A percentile compares a stretch with the other conserved stretches of the same genome.
phyloP scores from a whole-genome alignment of 1,140 invertebrate genomes.

The Portunus trituberculatus region DNA sequence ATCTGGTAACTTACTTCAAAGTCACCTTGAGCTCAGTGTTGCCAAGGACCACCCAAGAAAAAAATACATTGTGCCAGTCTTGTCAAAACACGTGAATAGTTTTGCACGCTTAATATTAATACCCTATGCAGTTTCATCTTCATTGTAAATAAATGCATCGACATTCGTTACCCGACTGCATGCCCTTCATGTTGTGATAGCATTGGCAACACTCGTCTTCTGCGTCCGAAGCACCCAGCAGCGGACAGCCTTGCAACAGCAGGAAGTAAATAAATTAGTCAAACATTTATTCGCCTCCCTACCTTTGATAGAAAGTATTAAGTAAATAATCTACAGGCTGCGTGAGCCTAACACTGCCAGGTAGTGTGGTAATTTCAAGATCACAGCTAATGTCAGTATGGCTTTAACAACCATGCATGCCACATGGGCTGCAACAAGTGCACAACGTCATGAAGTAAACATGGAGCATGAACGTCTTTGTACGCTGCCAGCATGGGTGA shows the following conservation, averaged over 20 bases:
- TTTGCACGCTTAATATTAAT: neutral
- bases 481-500: constrained; percentile 60
- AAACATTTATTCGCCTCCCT: neutral
- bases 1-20: constrained; percentile 66
- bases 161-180: neutral
- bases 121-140: too few species aligned
- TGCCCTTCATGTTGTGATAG: neutral
- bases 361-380: neutral
- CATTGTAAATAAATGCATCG: too few species aligned
- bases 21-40: constrained; percentile 70
- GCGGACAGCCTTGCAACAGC: constrained; percentile 43
- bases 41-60: constrained; percentile 41
- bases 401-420: neutral
- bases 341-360: too few species aligned
- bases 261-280: constrained; percentile 55
- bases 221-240: constrained; percentile 32
- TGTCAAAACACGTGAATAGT: neutral
- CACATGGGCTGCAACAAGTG: constrained; percentile 42
- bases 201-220: constrained; percentile 14
- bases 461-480: constrained; percentile 52
- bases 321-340: neutral
- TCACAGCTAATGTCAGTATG: neutral
- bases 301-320: neutral
- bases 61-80: neutral
- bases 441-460: constrained; percentile 46